Conservation (phyloP, 2,888 invertebrate species). For the Drepanosiphum platanoidis region DNA sequence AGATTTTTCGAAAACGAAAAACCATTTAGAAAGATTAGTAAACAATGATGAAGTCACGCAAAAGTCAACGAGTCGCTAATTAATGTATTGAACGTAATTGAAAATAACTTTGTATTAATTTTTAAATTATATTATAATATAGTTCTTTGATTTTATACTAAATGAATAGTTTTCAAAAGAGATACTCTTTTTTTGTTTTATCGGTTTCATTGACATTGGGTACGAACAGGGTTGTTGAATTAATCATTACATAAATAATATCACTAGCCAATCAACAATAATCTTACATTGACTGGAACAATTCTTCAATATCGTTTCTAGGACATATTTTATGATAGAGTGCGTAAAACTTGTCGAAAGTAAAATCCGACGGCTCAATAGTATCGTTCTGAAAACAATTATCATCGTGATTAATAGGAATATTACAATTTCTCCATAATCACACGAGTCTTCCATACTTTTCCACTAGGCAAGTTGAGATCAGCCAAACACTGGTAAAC, state of each 20-base stretch:
- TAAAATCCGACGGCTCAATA: constrained; percentile 93
- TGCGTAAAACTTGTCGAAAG: constrained; percentile 98
- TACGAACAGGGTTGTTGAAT: neutral
- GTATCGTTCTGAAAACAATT: constrained; percentile 79
- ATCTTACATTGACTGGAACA: constrained; percentile 96
- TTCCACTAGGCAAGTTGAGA: constrained; percentile 91
- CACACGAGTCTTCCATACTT: constrained; percentile 69
- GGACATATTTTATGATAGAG: constrained; percentile 99
- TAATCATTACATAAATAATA: neutral
- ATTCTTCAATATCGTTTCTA: constrained; percentile 96
- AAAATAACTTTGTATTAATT: too few species aligned
- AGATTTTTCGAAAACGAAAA: too few species aligned
- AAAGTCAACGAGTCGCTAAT: too few species aligned
- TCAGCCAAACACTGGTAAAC: constrained; percentile 97
- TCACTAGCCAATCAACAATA: constrained; percentile 30
- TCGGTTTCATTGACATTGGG: neutral
- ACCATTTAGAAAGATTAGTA: too few species aligned
- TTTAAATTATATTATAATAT: too few species aligned
- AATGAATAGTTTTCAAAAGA: too few species aligned
- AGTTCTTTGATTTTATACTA: too few species aligned
- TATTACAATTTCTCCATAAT: constrained; percentile 74
- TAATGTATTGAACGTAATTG: too few species aligned
- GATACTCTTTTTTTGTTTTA: too few species aligned
- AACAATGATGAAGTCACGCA: too few species aligned
- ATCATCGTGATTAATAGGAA: constrained; percentile 1